Conservation (phyloP, 2,113 vertebrate species). For the Heteronetta atricapilla region DNA sequence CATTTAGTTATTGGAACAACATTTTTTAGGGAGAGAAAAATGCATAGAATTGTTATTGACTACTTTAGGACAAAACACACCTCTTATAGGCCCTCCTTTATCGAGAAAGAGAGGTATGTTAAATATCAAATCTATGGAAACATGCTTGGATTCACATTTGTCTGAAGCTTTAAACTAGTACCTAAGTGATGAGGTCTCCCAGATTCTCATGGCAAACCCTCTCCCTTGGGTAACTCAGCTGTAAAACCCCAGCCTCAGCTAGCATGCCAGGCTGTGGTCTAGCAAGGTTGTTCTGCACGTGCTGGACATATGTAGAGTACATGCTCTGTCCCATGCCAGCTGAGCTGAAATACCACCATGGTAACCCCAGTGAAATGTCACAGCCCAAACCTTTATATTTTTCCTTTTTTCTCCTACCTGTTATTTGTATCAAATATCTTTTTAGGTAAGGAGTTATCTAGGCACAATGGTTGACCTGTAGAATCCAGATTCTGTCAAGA, state of each 20-base stretch:
- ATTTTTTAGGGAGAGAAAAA: neutral
- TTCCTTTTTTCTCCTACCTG: neutral
- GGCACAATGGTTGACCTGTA: neutral
- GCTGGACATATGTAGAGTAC: fast-evolving
- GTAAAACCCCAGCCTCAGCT: neutral
- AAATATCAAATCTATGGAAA: neutral
- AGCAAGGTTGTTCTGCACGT: neutral
- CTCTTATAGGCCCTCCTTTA: neutral
- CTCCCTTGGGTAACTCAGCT: neutral
- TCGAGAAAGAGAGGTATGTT: neutral
- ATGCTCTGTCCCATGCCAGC: neutral
- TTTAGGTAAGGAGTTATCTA: neutral
- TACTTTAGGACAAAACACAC: neutral
- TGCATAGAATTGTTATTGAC: neutral
- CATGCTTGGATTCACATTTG: neutral
- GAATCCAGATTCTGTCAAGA: neutral
- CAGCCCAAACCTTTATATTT: neutral
- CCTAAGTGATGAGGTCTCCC: neutral
- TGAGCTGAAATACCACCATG: neutral
- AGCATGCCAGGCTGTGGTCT: neutral
- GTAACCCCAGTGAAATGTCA: neutral
- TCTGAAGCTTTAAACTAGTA: neutral
- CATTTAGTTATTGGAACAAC: neutral
- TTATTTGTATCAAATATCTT: neutral
- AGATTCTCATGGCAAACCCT: neutral